Evolutionary conservation across 2,797 vertebrate species (phyloP), one percentile per base, ranked within the genome.

Genomic region (Cyprinella venusta): DNA sequence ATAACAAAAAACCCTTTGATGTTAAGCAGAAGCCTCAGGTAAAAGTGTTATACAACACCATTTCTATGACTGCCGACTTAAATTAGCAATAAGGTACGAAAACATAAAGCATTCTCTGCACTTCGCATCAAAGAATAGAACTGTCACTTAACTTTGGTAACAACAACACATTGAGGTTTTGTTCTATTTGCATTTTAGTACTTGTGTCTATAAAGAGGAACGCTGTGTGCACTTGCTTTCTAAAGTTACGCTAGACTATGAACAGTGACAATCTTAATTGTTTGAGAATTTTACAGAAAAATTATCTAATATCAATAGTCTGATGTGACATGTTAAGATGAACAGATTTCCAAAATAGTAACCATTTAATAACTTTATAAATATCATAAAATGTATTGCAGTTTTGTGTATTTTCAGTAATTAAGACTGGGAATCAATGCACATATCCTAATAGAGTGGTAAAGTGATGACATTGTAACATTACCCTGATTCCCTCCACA

Each of bases 181-280:
- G 71, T 82, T 83, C 85, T 76, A 50, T 81, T 76, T 76, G 48
- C 16, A 56, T 74, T 68, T 86, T 72, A 16, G 79, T 71, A 84
- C 54, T 38, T 70, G 21, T 79, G 78, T 85, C 79, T 79, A 26
- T 65, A 56, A 79, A 80, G n/a, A 67, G 61, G 63, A 81, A 76
- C 54, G 26, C 63, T 50, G 52, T 67, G 18, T 30, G 56, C 76
- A 52, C 45, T 84, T 61, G 56, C 67, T 84, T 69, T 81, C 7
- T 76, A 80, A 85, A 83, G 82, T 78, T 86, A 50, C 6, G 0
- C 42, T 30, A 33, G 70, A 61, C 54, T 42, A 63, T 40, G 56
- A 78, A 30, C 6, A 1, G 19, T 24, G 50, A 74, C 70, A 85
- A 83, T 33, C 40, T 68, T 81, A 84, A 84, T 69, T 79, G 61